Conservation (phyloP, 2,113 vertebrate species). For the Thunnus maccoyii region DNA sequence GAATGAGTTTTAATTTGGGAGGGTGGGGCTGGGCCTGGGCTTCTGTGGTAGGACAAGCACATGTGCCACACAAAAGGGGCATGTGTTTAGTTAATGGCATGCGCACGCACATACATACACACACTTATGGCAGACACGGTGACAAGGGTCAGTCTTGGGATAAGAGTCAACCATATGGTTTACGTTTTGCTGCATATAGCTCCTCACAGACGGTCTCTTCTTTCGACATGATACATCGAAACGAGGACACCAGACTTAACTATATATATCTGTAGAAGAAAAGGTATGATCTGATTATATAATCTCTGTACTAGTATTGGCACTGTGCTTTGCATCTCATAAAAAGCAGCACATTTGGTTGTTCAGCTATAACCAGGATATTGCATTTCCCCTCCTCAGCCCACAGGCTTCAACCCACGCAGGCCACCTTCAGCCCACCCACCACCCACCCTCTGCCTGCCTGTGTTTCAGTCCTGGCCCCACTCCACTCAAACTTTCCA, state of each 20-base stretch:
- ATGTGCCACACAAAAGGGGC: conserved; percentile 70
- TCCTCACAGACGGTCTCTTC: conserved; percentile 14
- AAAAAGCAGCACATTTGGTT: conserved; percentile 56
- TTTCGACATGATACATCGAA: conserved; percentile 22
- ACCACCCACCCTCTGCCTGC: conserved; percentile 64
- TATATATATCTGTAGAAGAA: conserved; percentile 21
- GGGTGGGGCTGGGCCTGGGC: conserved; percentile 44
- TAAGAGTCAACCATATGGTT: conserved; percentile 2
- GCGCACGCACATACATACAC: conserved; percentile 11
- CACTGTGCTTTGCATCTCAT: conserved; percentile 30
- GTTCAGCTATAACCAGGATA: conserved; percentile 57
- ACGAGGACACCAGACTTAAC: conserved; percentile 17
- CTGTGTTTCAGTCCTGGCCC: conserved; percentile 54
- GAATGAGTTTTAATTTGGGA: conserved; percentile 71
- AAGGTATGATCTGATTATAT: conserved; percentile 32
- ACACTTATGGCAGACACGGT: conserved; percentile 22
- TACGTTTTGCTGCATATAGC: conserved; percentile 6
- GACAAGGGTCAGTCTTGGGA: conserved; percentile 45
- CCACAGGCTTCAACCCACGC: conserved; percentile 68
- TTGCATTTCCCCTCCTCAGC: conserved; percentile 68
- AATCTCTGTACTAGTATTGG: conserved; percentile 23
- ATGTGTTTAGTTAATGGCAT: conserved; percentile 65
- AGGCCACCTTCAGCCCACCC: conserved; percentile 71
- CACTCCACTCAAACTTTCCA: conserved; percentile 72
- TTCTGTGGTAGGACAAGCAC: conserved; percentile 61